Evolutionary conservation across 2,888 invertebrate genomes (phyloP), one percentile per base, ranked within the genome.

Genomic region (Eupithecia exiguata): DNA sequence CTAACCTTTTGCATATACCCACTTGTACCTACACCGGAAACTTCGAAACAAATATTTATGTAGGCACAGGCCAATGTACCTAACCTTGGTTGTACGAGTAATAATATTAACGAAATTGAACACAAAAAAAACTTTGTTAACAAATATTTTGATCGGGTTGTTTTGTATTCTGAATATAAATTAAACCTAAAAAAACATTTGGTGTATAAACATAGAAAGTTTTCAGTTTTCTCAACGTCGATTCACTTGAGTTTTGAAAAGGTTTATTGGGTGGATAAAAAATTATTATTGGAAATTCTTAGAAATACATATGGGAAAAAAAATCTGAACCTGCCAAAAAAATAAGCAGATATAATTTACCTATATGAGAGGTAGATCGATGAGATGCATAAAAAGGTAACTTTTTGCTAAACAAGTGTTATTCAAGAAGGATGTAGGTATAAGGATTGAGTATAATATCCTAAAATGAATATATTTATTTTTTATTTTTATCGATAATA

Each of bases 1-100:
- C n/a, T 9, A n/a, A 10, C 21, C 3, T n/a, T 53, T 53, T 53
- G 21, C 46, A 46, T 21, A 9, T 21, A 53, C 3, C 0, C n/a
- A 46, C 16, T 46, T 46, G 6, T 18, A 46, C 16, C 1, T 43
- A 25, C 12, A 62, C 1, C 14, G 61, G 30, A 16, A 62, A 62
- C 18, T 35, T 62, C 18, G 30, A 18, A 62, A 62, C 35, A 62
- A 35, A 62, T 62, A 62, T 62, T 62, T 35, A 62, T 35, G 62
- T 62, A 62, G 62, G 62, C 62, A 18, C 16, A 16, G 3, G 18
- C 6, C 14, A 61, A 30, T 3, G 12, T 5, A 18, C 10, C 6
- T 35, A n/a, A 9, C 18, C 21, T 25, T 25, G 58, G 25, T 25
- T 58, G 25, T 25, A n/a, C n/a, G n/a, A n/a, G n/a, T n/a, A n/a